Evolutionary conservation across 1,140 invertebrate species (phyloP), one percentile per base, ranked within the genome.

Genomic region (Bactericera cockerelli): DNA sequence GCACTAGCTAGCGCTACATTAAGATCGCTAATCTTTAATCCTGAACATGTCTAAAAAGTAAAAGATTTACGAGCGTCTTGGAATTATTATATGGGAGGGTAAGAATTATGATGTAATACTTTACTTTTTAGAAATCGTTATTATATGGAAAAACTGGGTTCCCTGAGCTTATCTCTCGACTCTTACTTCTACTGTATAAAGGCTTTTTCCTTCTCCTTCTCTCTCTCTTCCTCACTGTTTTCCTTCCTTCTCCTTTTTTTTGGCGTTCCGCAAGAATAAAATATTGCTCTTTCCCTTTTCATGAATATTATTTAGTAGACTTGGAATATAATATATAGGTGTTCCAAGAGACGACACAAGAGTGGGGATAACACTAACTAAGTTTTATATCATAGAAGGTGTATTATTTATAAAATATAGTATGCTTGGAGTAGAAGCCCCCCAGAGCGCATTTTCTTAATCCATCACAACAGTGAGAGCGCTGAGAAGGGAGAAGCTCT

Each of bases 91-190:
- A n/a, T 6, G 42, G 42, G 19, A 16, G n/a, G n/a, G n/a, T 4
- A 49, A 49, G 42, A 49, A 49, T 49, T 49, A 49, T 49, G 42
- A 49, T 49, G 42, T 49, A 49, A 49, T 49, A 49, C 42, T 49
- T 49, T 49, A 49, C 42, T 49, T 49, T 49, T 49, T 49, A 49
- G 42, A 49, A 49, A 49, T 49, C 42, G 42, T 49, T 49, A 49
- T 49, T 49, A 49, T 49, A 49, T 49, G 42, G 42, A 49, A 49
- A 49, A 49, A 49, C 42, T 49, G 42, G 42, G 42, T 49, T 49
- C 42, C 42, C n/a, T 22, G 22, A 6, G 42, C 4, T 4, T n/a
- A 6, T 49, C 4, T 49, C 42, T 31, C 28, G 28, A 31, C 28
- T 31, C 28, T 13, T 31, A 4, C 6, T 16, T 49, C n/a, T n/a